phyloP scores from a whole-genome alignment of 2,797 vertebrate genomes.

The Leucoraja ocellata region DNA sequence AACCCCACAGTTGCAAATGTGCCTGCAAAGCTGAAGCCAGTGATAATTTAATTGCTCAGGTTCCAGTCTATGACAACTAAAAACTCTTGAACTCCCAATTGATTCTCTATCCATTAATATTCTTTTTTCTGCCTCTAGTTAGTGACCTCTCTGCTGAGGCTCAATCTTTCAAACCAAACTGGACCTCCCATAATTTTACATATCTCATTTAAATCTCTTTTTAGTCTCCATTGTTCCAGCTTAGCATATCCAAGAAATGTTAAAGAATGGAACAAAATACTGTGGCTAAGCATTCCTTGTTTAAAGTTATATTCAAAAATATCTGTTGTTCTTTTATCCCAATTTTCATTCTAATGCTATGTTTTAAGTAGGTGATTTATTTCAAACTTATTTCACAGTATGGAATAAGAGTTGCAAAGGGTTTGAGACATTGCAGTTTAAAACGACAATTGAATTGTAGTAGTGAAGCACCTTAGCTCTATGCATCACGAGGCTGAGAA shows the following conservation, averaged over 20 bases:
- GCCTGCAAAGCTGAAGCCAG: no score
- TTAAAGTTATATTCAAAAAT: neutral
- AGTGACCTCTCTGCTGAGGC: no score
- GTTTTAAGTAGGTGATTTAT: neutral
- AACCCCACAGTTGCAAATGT: no score
- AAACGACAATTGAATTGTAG: neutral
- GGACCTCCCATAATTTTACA: no score
- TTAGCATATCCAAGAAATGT: neutral
- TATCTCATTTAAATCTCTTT: no score
- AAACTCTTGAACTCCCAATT: no score
- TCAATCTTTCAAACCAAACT: no score
- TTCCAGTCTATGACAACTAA: no score
- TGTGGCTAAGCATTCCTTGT: neutral
- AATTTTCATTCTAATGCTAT: neutral
- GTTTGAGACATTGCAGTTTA: neutral
- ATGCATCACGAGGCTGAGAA: neutral
- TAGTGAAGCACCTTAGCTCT: neutral
- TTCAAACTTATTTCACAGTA: neutral
- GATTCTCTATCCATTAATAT: no score
- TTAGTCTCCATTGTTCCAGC: no score
- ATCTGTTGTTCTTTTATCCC: neutral
- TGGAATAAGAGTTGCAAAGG: neutral
- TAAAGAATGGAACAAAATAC: neutral
- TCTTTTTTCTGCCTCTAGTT: no score
- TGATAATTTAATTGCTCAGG: no score